Evolutionary conservation across 2,797 vertebrate species (phyloP), one percentile per base, ranked within the genome.

Genomic region (Labroides dimidiatus): DNA sequence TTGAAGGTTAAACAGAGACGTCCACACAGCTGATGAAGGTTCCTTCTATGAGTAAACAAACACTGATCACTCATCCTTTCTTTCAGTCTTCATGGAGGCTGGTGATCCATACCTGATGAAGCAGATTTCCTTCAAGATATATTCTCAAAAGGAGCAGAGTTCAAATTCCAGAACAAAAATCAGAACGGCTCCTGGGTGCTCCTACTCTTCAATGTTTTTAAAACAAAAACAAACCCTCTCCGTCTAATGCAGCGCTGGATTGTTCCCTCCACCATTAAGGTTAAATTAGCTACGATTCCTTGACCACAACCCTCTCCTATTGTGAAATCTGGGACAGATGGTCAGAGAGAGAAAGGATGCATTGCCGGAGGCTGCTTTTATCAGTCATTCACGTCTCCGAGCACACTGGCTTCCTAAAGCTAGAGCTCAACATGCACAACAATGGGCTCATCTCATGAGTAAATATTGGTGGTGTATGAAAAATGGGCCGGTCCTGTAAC

Each of bases 241-340:
- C 49, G 70, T 64, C 44, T 78, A 47, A 54, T 63, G 68, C 74
- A 75, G 58, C 49, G 19, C 78, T 80, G 57, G 75, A 77, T 81
- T 81, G 24, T 69, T 75, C 47, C 50, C 63, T 72, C 69, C 77
- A 84, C 86, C 93, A 89, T 89, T 61, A 77, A 93, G 92, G 89
- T 87, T 75, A 73, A 91, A 95, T 94, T 93, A 93, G 86, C 90
- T 89, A 80, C 56, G 78, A 89, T 90, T 89, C 86, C 84, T 87
- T 80, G 81, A 91, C 78, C 42, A 43, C 80, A 77, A 89, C 87
- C 84, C 87, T 91, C 87, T 86, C 47, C 81, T 78, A 68, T 87
- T 89, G 79, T 82, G 61, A 88, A 93, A 93, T 92, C 90, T 93
- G 86, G 91, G 90, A 90, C 93, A 94, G 82, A 89, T 76, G 87